phyloP scores from a whole-genome alignment of 2,888 invertebrate species.

The Chesias legatella region DNA sequence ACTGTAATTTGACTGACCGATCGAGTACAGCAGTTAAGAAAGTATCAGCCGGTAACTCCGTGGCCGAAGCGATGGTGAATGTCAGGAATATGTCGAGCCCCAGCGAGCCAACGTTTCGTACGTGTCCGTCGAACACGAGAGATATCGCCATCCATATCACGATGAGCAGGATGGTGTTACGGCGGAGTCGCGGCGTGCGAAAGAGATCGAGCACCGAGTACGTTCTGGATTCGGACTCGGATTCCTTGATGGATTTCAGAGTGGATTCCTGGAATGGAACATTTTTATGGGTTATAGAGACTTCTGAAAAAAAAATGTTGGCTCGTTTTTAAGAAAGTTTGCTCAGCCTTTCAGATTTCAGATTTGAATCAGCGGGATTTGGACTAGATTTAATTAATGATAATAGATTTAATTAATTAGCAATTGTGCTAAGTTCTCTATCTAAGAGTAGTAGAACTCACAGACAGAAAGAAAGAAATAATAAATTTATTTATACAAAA shows the following conservation, averaged over 20 bases:
- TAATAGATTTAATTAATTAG: no score
- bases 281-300: neutral
- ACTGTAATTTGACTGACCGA: constrained; percentile 42
- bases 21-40: constrained; percentile 88
- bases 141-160: constrained; percentile 95
- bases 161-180: constrained; percentile 88
- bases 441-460: no score
- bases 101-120: constrained; percentile 91
- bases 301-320: neutral
- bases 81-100: constrained; percentile 92
- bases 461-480: no score
- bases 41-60: constrained; percentile 92
- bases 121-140: constrained; percentile 92
- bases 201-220: constrained; percentile 92
- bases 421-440: no score
- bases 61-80: constrained; percentile 90
- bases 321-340: no score
- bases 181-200: constrained; percentile 86
- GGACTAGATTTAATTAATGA: no score
- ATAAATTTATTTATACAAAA: no score
- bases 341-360: no score
- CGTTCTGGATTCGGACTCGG: constrained; percentile 84
- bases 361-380: no score
- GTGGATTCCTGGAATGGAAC: constrained; percentile 81
- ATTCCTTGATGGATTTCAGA: constrained; percentile 84